These are phyloP conservation scores for Buathra laborator DNA, from an alignment of 2,888 invertebrate genomes.

Conservation along the genomic window DNA sequence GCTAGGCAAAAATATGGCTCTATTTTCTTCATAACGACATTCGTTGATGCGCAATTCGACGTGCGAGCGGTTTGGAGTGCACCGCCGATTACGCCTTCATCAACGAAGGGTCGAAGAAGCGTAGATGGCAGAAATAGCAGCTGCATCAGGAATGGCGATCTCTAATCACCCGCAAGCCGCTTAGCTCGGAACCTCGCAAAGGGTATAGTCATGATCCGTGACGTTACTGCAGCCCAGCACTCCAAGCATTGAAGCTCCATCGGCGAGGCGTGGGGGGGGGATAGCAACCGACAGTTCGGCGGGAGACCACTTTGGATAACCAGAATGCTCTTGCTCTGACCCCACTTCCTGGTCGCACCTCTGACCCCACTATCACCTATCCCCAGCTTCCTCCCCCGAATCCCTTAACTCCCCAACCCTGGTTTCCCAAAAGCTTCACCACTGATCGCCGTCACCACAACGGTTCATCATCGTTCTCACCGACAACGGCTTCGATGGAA, in stretches of 20 bases:
- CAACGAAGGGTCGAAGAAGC: constrained; percentile 1
- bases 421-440: neutral
- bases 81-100: neutral
- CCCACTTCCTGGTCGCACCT: constrained; percentile 47
- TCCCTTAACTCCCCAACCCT: neutral
- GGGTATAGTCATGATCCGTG: constrained; percentile 15
- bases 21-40: neutral
- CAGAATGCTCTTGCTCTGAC: constrained; percentile 38
- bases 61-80: neutral
- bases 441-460: constrained; percentile 46
- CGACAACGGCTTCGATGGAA: constrained; percentile 14
- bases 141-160: constrained; percentile 66
- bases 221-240: constrained; percentile 18
- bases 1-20: neutral
- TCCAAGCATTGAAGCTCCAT: constrained; percentile 48
- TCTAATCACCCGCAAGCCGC: constrained; percentile 82
- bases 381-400: no score
- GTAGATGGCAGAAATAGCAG: neutral
- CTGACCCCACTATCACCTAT: constrained; percentile 37
- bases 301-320: constrained; percentile 49
- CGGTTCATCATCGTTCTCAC: constrained; percentile 38
- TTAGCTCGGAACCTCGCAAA: constrained; percentile 70
- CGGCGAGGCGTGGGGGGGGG: neutral
- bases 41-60: neutral
- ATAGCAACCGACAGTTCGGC: constrained; percentile 28